phyloP scores from a whole-genome alignment of 2,888 invertebrate species.

The Meta bourneti region DNA sequence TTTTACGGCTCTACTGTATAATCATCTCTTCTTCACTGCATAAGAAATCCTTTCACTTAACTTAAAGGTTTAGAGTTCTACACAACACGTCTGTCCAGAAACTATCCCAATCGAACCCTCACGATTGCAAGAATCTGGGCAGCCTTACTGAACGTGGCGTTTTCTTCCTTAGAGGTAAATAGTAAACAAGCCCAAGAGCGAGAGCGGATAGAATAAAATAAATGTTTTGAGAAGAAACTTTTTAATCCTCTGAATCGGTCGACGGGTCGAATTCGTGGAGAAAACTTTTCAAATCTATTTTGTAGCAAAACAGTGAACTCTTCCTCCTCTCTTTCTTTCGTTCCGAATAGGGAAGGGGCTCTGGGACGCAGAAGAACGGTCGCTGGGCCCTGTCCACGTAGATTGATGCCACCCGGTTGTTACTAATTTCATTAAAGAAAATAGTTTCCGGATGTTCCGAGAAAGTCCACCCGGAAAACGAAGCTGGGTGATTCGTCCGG shows the following conservation, averaged over 20 bases:
- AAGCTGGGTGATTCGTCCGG: conserved; percentile 1
- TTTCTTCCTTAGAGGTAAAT: neutral
- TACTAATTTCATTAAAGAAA: conserved; percentile 63
- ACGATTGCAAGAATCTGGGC: neutral
- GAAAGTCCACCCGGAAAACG: conserved; percentile 34
- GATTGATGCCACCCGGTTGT: conserved; percentile 13
- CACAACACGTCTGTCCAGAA: conserved; percentile 13
- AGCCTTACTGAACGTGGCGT: conserved; percentile 2
- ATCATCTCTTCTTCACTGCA: no score
- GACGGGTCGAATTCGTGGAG: conserved; percentile 20
- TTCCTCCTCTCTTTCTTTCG: conserved; percentile 17
- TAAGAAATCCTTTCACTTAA: no score
- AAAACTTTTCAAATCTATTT: conserved; percentile 59
- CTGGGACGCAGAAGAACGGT: neutral
- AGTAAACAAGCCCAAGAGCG: conserved; percentile 1
- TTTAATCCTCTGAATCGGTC: conserved; percentile 54
- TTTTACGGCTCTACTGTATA: no score
- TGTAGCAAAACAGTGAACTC: conserved; percentile 26
- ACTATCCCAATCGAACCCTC: neutral
- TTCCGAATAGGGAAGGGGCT: conserved; percentile 25
- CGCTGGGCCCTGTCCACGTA: neutral
- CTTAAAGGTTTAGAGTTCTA: neutral
- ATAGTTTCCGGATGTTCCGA: conserved; percentile 26
- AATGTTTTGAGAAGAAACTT: neutral
- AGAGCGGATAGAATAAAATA: neutral